Conservation (phyloP, 2,888 invertebrate genomes). For the Hoplodrina blanda region DNA sequence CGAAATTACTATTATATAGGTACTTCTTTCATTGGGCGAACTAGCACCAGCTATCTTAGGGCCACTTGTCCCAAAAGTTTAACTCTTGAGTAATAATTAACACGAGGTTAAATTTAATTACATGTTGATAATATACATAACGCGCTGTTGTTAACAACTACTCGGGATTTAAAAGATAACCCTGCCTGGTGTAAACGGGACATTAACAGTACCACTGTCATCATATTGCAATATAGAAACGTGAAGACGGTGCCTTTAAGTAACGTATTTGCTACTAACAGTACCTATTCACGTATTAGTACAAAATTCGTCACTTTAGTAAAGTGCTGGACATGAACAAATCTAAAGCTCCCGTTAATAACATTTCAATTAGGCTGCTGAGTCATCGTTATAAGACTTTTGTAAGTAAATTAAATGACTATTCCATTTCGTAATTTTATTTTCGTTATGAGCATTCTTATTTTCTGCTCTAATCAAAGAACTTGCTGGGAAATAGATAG, state of each 20-base stretch:
- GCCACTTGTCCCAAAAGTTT: too few species aligned
- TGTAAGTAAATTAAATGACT: conserved; percentile 37
- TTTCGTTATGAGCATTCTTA: background rate
- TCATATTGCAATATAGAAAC: background rate
- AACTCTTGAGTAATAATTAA: too few species aligned
- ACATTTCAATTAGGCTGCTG: conserved; percentile 28
- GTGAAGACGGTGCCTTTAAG: background rate
- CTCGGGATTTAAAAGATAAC: too few species aligned
- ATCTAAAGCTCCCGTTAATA: conserved; percentile 26
- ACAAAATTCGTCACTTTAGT: conserved; percentile 32
- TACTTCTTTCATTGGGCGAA: too few species aligned
- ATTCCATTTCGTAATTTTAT: conserved; percentile 16
- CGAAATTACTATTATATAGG: too few species aligned
- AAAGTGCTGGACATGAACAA: conserved; percentile 38
- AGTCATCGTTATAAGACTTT: conserved; percentile 34
- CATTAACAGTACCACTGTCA: background rate
- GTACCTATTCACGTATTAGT: conserved; percentile 14
- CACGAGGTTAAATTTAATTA: too few species aligned
- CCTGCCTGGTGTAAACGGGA: too few species aligned
- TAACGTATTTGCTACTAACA: background rate
- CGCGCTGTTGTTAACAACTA: too few species aligned
- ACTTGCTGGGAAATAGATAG: background rate
- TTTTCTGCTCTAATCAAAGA: background rate
- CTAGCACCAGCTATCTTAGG: too few species aligned
- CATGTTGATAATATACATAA: too few species aligned